Evolutionary conservation across 1,140 invertebrate genomes (phyloP), one percentile per base, ranked within the genome.

Genomic region (Drosophila mauritiana): DNA sequence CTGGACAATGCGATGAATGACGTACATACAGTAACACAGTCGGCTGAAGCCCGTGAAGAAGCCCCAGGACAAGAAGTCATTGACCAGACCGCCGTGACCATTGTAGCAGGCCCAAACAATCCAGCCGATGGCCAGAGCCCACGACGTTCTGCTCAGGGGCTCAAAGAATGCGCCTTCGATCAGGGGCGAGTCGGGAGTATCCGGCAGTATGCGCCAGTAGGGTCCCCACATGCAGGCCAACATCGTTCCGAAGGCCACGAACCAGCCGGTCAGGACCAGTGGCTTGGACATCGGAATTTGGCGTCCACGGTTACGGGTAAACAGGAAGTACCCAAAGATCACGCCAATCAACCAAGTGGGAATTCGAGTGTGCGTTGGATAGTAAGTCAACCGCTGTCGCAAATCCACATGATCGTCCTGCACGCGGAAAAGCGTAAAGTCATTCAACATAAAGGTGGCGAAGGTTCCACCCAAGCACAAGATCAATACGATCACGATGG

Each of bases 1-100:
- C 70, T 92, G 88, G 5, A 91, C 91, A 51, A 92, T 92, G 72
- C 90, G 80, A 81, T 96, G 96, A 7, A 95, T 94, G 31, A 96
- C 93, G 86, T 96, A 96, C 49, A 95, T 95, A 59, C 95, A 95
- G 84, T 95, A 96, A n/a, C 95, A 95, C 53, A 96, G 91, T 69
- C 95, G 93, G 57, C 95, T 94, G 40, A 96, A 92, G 17, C 95
- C 94, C 3, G 94, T 93, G 54, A 95, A 94, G 73, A 94, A 94
- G 79, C 94, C 93, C 95, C 95, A 95, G 2, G 93, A 94, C 20
- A 96, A 91, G 65, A 96, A 93, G 72, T 94, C 95, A 42, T 94
- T 94, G 13, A 95, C 75, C 11, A 94, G 89, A 53, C 94, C 95
- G 93, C 95, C 95, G 85, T 96, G 95, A 11, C 95, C 94, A 57